A percentile compares a stretch with the other conserved stretches of the same genome.
Conservation (phyloP, 2,797 vertebrate species). For the Malurus splendens region DNA sequence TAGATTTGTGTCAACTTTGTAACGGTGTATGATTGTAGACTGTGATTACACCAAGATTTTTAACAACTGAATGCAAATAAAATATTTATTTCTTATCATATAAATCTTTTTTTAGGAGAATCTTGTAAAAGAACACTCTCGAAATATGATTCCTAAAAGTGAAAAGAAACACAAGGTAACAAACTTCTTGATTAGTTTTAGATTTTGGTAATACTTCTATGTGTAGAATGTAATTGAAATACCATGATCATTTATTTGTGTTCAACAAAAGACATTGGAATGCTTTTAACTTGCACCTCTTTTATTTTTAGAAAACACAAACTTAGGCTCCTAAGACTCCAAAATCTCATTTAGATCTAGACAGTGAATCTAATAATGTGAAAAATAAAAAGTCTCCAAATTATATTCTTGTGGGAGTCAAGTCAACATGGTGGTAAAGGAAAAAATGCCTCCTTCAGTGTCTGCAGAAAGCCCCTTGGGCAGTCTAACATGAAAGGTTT, state of each 20-base stretch:
- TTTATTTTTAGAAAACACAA: slow-evolving; percentile 52
- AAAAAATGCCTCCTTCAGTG: background rate
- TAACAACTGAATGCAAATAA: background rate
- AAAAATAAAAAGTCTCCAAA: slow-evolving; percentile 12
- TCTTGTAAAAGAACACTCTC: slow-evolving; percentile 48
- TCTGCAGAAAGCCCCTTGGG: slow-evolving; percentile 36
- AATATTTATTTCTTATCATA: background rate
- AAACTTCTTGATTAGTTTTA: background rate
- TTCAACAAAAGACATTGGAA: background rate
- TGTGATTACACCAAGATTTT: background rate
- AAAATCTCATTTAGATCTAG: slow-evolving; percentile 30
- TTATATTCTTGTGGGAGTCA: slow-evolving; percentile 13
- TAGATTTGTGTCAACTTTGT: background rate
- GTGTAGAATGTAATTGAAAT: background rate
- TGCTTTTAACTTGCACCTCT: background rate
- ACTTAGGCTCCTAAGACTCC: slow-evolving; percentile 21
- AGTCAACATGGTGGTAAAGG: slow-evolving; percentile 33
- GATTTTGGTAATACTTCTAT: background rate
- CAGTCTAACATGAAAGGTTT: slow-evolving; percentile 64
- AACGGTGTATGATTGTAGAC: background rate
- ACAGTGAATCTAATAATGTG: slow-evolving; percentile 12
- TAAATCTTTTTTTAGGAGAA: slow-evolving; percentile 54
- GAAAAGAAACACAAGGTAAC: slow-evolving; percentile 69
- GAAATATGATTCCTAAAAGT: slow-evolving; percentile 26
- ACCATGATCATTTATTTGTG: background rate